Conservation (phyloP, 2,888 invertebrate species). For the Lepidocyrtoides sp. region DNA sequence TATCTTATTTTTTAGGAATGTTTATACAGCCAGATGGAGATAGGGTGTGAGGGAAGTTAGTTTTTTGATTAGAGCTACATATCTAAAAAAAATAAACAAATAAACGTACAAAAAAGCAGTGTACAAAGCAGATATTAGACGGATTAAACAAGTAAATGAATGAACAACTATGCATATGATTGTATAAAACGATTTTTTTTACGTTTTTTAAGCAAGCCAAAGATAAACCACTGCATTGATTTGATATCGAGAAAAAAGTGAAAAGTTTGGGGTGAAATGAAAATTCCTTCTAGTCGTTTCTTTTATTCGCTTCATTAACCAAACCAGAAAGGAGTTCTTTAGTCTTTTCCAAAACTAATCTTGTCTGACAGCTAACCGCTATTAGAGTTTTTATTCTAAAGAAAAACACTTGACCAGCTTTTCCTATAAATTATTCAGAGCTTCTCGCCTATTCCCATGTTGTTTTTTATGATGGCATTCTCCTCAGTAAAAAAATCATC, state of each 20-base stretch:
- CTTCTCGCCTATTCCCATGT: too few species aligned
- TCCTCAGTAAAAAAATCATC: too few species aligned
- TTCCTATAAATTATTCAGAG: constrained; percentile 71
- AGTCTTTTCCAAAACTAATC: background rate
- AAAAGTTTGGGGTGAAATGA: background rate
- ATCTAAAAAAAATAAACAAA: background rate
- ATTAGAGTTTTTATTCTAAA: background rate
- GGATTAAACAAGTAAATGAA: background rate
- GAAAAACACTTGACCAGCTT: background rate
- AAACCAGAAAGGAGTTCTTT: background rate
- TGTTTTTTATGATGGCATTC: background rate
- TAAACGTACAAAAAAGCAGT: too few species aligned
- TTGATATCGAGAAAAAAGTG: too few species aligned
- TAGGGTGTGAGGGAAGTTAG: background rate
- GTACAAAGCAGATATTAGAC: too few species aligned
- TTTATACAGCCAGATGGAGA: background rate
- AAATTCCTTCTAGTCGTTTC: background rate
- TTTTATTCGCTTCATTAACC: background rate
- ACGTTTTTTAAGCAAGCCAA: too few species aligned
- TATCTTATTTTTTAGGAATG: background rate
- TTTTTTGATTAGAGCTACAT: background rate
- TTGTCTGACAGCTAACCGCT: background rate
- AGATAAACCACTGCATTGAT: too few species aligned
- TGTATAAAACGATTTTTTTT: background rate
- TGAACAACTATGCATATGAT: too few species aligned